These are phyloP conservation scores for Xestoiulus laeticollis DNA, from an alignment of 2,888 invertebrate genomes.

Conservation along the genomic window DNA sequence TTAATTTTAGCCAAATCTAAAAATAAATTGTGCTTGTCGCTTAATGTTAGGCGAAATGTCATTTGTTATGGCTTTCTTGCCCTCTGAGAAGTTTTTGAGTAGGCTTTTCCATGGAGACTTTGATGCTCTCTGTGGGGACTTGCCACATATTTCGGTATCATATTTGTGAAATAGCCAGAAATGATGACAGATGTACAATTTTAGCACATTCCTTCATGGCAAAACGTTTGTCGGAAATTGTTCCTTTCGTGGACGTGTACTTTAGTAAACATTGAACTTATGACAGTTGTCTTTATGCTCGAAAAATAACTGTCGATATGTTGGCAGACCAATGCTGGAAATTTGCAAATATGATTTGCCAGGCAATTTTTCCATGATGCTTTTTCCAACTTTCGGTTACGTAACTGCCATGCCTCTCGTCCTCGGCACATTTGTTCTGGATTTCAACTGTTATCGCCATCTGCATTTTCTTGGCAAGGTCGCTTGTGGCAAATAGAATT, in stretches of 20 bases:
- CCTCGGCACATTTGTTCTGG: background rate
- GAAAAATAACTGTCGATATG: no score
- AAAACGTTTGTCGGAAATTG: no score
- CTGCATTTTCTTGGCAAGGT: background rate
- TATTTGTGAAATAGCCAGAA: background rate
- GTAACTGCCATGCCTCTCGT: background rate
- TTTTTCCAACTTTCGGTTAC: no score
- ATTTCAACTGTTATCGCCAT: background rate
- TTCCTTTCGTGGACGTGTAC: no score
- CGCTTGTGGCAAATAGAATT: background rate
- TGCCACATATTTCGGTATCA: no score
- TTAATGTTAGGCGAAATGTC: background rate
- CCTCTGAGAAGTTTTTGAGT: background rate
- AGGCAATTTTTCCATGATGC: no score
- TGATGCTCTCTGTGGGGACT: background rate
- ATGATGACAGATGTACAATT: background rate
- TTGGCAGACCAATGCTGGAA: no score
- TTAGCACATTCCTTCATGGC: no score
- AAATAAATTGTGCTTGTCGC: background rate
- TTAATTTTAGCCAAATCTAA: slow-evolving; percentile 19
- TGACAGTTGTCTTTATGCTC: no score
- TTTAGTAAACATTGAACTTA: no score
- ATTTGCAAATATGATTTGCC: no score
- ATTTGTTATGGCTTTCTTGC: slow-evolving; percentile 7
- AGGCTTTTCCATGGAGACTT: background rate